These are phyloP conservation scores for Rhabdomys dilectus DNA, from an alignment of 2,113 vertebrate genomes.

Conservation along the genomic window DNA sequence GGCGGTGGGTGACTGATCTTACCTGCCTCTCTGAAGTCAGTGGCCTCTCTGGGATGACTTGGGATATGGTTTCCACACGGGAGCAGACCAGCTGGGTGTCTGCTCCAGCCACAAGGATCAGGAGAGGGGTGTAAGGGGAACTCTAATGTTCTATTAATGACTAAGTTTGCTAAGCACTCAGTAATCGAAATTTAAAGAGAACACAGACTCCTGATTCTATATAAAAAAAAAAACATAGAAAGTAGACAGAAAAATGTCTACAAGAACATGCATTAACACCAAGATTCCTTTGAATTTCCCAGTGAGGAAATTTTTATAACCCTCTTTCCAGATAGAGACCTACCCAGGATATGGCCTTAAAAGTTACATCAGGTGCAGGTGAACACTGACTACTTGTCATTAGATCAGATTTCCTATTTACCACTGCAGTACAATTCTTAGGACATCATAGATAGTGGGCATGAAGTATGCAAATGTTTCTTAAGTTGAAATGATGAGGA, in stretches of 20 bases:
- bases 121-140: no score
- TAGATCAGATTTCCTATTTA: neutral
- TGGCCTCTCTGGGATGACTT: no score
- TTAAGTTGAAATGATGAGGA: neutral
- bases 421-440: neutral
- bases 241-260: neutral
- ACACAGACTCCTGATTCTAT: neutral
- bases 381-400: no score
- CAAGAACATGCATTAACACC: neutral
- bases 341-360: neutral
- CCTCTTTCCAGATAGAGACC: neutral
- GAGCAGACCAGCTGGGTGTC: no score
- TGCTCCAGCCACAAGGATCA: no score
- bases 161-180: neutral
- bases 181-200: neutral
- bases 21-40: no score
- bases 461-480: neutral
- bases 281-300: neutral
- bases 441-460: neutral
- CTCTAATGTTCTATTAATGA: neutral
- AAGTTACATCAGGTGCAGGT: neutral
- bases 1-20: no score
- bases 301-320: neutral
- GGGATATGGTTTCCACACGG: no score
- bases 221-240: neutral